Evolutionary conservation across 35 echinoderm and acorn worm species (phyloP), one percentile per base, ranked within the genome.

Genomic region (Apostichopus japonicus): DNA sequence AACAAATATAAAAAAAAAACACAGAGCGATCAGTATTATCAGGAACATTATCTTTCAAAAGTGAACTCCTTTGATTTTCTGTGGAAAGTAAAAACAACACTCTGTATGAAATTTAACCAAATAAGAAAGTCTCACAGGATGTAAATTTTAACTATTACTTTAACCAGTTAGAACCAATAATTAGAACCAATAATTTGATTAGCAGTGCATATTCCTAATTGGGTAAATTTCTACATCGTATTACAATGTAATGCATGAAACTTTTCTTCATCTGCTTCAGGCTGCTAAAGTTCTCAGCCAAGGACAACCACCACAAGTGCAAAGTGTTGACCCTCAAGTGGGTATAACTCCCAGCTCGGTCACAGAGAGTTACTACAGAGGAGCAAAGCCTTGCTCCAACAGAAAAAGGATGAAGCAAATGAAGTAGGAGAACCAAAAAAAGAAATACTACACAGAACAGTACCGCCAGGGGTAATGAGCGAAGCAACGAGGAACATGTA

Each of bases 201-300:
- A 65, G 62, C 10, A 14, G 10, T 2, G 17, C 62, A 65, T 2
- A 17, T 10, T 65, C 17, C 7, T 14, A 65, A 65, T 65, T 65
- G 62, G 4, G 2, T 65, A 27, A 65, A 17, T 65, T 65, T 10
- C 3, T 65, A 14, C n/a, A 16, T 19, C 0, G 21, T 22, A 13
- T 8, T 16, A 57, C 56, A 17, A 54, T 16, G 54, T 86, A 53
- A 80, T 33, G 23, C 6, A 27, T 80, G 0, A 5, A 27, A 27
- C 25, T 80, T 80, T 80, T 13, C 6, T 80, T 80, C 11, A 8
- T 80, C 33, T 80, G 10, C 11, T 80, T 19, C 78, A 80, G 24
- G 24, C 77, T 10, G 77, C 77, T 79, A 79, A 79, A 79, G 77
- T 79, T 79, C 77, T 79, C 77, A 27, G 77, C 33, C 21, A 23